Conservation (phyloP, 2,113 vertebrate genomes). For the Sus scrofa region T2T-Sscrofa CM000813.6:113131501-113132000, state of each 20-base stretch:
- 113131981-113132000: neutral
- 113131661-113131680: neutral
- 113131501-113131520: neutral
- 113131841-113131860: neutral
- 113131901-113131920: neutral
- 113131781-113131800: neutral
- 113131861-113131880: rapidly evolving
- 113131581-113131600: neutral
- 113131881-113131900: no score
- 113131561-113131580: neutral
- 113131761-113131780: neutral
- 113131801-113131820: neutral
- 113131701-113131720: neutral
- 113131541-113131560: neutral
- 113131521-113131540: neutral
- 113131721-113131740: neutral
- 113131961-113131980: neutral
- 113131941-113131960: neutral
- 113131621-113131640: neutral
- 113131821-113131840: neutral
- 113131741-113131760: neutral
- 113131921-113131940: neutral
- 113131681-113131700: neutral
- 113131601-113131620: neutral
- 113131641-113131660: neutral